Evolutionary conservation across 1,140 invertebrate species (phyloP).

Genomic region (Cardiocondyla obscurior): DNA sequence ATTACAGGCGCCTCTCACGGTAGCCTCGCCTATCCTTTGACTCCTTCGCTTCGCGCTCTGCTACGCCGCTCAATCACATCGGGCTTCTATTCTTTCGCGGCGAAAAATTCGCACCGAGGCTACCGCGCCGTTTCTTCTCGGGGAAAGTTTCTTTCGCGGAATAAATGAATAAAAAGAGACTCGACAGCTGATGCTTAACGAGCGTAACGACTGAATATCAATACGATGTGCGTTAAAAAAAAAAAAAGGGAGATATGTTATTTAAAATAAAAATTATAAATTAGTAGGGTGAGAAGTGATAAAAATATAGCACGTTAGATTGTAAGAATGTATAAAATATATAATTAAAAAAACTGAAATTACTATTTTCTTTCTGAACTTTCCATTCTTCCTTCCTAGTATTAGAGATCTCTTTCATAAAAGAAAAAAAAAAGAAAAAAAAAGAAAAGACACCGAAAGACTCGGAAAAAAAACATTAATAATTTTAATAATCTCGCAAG

Average conservation of each 20-base stretch:
- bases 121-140: not conserved
- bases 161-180: not conserved
- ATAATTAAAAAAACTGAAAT: not conserved
- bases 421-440: too few species aligned
- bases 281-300: not conserved
- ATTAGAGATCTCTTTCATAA: not conserved
- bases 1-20: conserved; percentile 52
- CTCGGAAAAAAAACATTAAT: not conserved
- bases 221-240: not conserved
- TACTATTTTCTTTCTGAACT: not conserved
- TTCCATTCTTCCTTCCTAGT: not conserved
- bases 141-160: not conserved
- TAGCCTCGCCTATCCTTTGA: conserved; percentile 27
- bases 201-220: not conserved
- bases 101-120: not conserved
- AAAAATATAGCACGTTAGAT: not conserved
- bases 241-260: not conserved
- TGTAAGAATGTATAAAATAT: too few species aligned
- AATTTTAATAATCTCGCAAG: conserved; percentile 18
- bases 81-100: not conserved
- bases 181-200: not conserved
- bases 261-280: not conserved
- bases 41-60: conserved; percentile 6
- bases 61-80: not conserved
- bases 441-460: not conserved